Evolutionary conservation across 2,888 invertebrate species (phyloP).

Genomic region (Pasiphila rectangulata): DNA sequence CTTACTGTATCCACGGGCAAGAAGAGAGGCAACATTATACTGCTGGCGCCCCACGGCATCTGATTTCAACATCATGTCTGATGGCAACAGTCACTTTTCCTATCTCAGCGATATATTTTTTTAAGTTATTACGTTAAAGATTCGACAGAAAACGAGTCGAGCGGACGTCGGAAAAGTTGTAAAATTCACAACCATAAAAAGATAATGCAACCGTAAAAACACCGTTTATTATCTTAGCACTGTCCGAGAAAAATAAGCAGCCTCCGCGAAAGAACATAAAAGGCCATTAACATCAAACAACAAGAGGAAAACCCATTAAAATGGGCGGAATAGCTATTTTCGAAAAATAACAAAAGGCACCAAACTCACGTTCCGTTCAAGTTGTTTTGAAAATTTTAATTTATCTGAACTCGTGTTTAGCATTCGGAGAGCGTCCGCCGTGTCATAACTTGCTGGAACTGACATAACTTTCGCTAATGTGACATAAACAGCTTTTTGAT

Average conservation of each 20-base stretch:
- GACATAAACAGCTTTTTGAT: constrained; percentile 40
- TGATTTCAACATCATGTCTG: too few relatives aligned
- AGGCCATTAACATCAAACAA: constrained; percentile 2
- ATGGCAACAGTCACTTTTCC: too few relatives aligned
- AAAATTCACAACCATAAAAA: neutral
- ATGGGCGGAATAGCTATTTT: constrained; percentile 18
- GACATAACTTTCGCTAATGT: constrained; percentile 45
- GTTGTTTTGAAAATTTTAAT: constrained; percentile 58
- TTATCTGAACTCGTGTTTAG: constrained; percentile 39
- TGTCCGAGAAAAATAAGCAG: neutral
- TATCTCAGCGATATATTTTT: too few relatives aligned
- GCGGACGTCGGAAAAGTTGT: neutral
- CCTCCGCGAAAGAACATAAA: neutral
- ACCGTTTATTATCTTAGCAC: neutral
- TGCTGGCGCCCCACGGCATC: too few relatives aligned
- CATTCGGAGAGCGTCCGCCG: constrained; percentile 44
- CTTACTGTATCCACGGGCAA: too few relatives aligned
- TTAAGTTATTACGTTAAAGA: too few relatives aligned
- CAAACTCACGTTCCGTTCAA: constrained; percentile 44
- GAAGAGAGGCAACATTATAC: too few relatives aligned
- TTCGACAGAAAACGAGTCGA: too few relatives aligned
- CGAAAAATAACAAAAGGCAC: constrained; percentile 31
- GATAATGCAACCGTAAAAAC: neutral
- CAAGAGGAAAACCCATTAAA: constrained; percentile 6
- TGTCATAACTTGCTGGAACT: constrained; percentile 26